Base-by-base conservation (phyloP, 64 coral and sea anemone species). In the Porites australiensis region DNA sequence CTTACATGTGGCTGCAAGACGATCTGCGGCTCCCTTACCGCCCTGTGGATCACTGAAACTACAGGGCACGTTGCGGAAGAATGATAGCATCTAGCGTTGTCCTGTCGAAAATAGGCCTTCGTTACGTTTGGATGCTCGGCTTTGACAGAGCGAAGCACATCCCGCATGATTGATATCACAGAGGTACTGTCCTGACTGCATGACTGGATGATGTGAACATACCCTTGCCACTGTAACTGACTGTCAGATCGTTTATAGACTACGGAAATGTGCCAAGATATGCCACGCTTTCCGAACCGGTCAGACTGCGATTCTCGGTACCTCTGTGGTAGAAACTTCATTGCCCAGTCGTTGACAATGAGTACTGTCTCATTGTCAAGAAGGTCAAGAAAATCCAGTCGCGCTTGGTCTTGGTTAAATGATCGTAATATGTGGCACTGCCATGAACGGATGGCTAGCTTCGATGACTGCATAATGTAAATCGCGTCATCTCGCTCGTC, bases 321-420 rank as follows among this genome's bases (percentile, higher is more conserved):
- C 27, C 27, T 37, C 64, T 20, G 13, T 37, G 21, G 21, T 67
- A 67, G 21, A 67, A 67, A 67, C 64, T 67, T 67, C 64, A 67
- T 67, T 67, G 64, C 64, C 64, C 64, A 67, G 64, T 19, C 21
- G 74, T 77, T 77, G 49, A 77, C 74, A 77, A 77, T 45, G 37
- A 77, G 49, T 48, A 27, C 12, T 52, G 74, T 77, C 44, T 77
- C 43, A 18, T 77, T 52, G 49, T 77, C 21, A 16, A 77, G 43
- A 52, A 77, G 37, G 44, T 77, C 74, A 48, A 77, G 74, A 52
- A 77, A 48, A 8, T 77, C 74, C 37, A 23, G 49, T 48, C 74
- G 74, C 10, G 74, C 74, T 77, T 77, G 74, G 74, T 77, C 74
- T 77, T 77, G 74, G 49, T 77, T 77, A 45, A 45, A 77, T 13